phyloP scores from a whole-genome alignment of 2,113 vertebrate species.

The Mola mola region DNA sequence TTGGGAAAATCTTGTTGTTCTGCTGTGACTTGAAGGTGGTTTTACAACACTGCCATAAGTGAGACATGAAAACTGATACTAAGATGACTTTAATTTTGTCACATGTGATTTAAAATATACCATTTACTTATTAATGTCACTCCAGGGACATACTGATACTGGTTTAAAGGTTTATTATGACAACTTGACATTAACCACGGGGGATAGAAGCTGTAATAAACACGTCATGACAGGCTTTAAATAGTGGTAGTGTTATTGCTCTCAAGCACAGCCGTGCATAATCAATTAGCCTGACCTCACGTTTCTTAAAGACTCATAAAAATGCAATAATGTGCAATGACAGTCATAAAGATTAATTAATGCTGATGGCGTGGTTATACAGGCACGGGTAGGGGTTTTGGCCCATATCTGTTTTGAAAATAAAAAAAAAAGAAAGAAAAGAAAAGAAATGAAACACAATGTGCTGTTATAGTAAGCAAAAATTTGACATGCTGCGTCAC shows the following conservation, averaged over 20 bases:
- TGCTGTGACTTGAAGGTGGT: not conserved
- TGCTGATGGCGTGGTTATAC: no score
- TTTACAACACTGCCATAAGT: not conserved
- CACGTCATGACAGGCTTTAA: slow-evolving; percentile 1
- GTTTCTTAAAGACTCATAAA: slow-evolving; percentile 10
- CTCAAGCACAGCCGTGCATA: slow-evolving; percentile 7
- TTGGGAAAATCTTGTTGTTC: no score
- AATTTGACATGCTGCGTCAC: slow-evolving; percentile 23
- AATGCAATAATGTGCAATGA: slow-evolving; percentile 1
- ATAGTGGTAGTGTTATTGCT: slow-evolving; percentile 17
- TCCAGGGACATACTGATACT: not conserved
- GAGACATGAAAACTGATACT: not conserved
- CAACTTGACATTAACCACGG: slow-evolving; percentile 9
- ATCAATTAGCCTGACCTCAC: slow-evolving; percentile 15
- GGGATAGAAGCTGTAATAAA: slow-evolving; percentile 10
- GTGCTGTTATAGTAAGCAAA: slow-evolving; percentile 34
- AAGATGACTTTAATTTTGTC: not conserved
- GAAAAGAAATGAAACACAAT: slow-evolving; percentile 7
- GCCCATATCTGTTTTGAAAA: slow-evolving; percentile 43
- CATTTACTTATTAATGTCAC: no score
- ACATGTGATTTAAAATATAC: no score
- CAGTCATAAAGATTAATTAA: slow-evolving; percentile 11
- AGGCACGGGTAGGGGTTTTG: no score
- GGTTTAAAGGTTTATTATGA: slow-evolving; percentile 3
- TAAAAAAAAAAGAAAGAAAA: no score